These are phyloP conservation scores for Biston stratarius DNA, from an alignment of 2,888 invertebrate genomes.

Conservation along the genomic window DNA sequence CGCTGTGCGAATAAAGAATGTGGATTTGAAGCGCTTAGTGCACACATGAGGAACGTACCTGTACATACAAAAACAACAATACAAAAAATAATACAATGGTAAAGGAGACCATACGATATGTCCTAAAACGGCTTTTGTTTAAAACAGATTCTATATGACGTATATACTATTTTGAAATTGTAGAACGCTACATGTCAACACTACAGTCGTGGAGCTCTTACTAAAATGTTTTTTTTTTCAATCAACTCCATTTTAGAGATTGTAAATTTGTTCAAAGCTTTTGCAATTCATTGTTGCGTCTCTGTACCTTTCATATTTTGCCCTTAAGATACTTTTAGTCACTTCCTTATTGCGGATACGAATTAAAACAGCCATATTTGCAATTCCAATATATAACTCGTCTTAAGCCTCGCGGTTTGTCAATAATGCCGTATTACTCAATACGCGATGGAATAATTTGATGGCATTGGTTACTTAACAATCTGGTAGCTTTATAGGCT, in stretches of 20 bases:
- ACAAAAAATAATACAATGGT: too few species aligned
- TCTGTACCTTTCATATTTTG: slow-evolving; percentile 9
- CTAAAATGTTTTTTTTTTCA: too few species aligned
- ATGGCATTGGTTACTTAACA: slow-evolving; percentile 30
- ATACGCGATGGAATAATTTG: slow-evolving; percentile 33
- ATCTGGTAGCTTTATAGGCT: slow-evolving; percentile 4
- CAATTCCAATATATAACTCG: slow-evolving; percentile 34
- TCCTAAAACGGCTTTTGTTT: not conserved
- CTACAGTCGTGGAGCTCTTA: too few species aligned
- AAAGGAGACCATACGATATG: too few species aligned
- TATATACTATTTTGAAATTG: too few species aligned
- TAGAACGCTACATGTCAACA: too few species aligned
- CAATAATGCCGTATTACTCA: slow-evolving; percentile 33
- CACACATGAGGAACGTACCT: too few species aligned
- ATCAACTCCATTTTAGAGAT: too few species aligned
- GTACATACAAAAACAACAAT: too few species aligned
- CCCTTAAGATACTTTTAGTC: slow-evolving; percentile 1
- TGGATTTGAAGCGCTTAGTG: too few species aligned
- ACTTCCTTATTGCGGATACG: slow-evolving; percentile 30
- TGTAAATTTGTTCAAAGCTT: not conserved
- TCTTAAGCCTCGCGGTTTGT: slow-evolving; percentile 30
- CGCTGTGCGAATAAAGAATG: too few species aligned
- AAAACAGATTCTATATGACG: not conserved
- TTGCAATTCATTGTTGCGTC: not conserved
- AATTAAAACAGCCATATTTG: slow-evolving; percentile 30